A percentile compares a stretch with the other conserved stretches of the same genome.
Evolutionary conservation across 2,797 vertebrate genomes (phyloP).

Genomic region (Melanogrammus aeglefinus): DNA sequence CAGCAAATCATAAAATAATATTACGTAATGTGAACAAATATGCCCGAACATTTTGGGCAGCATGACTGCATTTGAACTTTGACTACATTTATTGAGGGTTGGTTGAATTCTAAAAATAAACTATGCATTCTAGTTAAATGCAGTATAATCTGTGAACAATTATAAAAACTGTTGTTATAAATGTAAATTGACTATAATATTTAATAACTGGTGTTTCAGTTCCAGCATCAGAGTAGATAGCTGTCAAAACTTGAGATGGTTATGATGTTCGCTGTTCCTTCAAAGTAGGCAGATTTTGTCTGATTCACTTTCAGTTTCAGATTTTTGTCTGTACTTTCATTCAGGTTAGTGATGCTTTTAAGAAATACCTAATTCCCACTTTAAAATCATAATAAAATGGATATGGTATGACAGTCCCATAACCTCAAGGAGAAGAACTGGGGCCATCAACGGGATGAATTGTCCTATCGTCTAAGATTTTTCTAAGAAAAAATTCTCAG

Average conservation of each 20-base stretch:
- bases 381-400: too few relatives aligned
- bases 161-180: not conserved
- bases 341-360: not conserved
- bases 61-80: too few relatives aligned
- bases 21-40: too few relatives aligned
- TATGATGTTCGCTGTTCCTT: not conserved
- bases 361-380: too few relatives aligned
- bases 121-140: not conserved
- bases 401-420: not conserved
- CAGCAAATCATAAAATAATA: too few relatives aligned
- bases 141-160: not conserved
- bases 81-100: too few relatives aligned
- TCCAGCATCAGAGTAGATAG: too few relatives aligned
- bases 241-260: too few relatives aligned
- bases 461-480: not conserved
- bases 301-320: not conserved
- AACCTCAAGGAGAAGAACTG: too few relatives aligned
- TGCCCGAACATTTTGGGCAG: too few relatives aligned
- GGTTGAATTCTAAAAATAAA: not conserved
- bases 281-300: not conserved
- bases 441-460: not conserved
- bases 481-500: not conserved
- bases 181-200: not conserved
- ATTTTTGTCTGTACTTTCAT: not conserved
- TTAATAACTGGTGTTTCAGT: not conserved